Evolutionary conservation across 1,140 invertebrate genomes (phyloP).

Genomic region (Pseudobourletiella spinata): DNA sequence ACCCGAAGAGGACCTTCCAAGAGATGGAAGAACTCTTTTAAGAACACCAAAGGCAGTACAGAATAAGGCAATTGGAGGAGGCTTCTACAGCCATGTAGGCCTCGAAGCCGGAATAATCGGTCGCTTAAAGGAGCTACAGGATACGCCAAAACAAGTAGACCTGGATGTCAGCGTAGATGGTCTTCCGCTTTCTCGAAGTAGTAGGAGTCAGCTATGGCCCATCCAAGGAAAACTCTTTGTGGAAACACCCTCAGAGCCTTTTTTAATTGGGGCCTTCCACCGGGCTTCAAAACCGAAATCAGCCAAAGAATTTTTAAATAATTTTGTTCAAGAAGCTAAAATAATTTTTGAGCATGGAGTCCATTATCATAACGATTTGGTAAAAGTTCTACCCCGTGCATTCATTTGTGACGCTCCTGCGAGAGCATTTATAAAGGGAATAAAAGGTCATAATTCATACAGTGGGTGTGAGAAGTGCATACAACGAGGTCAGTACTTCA

Average conservation of each 20-base stretch:
- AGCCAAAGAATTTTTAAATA: background rate
- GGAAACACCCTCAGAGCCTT: background rate
- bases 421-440: constrained; percentile 34
- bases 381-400: constrained; percentile 1
- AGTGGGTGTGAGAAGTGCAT: constrained; percentile 37
- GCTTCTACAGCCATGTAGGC: too few relatives aligned
- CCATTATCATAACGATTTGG: background rate
- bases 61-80: too few relatives aligned
- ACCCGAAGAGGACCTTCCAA: too few relatives aligned
- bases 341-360: background rate
- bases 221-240: background rate
- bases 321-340: constrained; percentile 19
- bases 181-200: constrained; percentile 6
- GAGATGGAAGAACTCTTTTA: too few relatives aligned
- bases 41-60: too few relatives aligned
- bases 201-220: constrained; percentile 4
- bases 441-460: constrained; percentile 36
- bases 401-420: constrained; percentile 39
- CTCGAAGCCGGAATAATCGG: too few relatives aligned
- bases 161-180: constrained; percentile 13
- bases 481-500: constrained; percentile 3
- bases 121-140: too few relatives aligned
- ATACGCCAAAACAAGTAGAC: too few relatives aligned
- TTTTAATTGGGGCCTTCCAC: constrained; percentile 30
- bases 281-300: constrained; percentile 15